Base-by-base conservation (phyloP, 2,888 invertebrate species). In the Drosophila prostipennis region DNA sequence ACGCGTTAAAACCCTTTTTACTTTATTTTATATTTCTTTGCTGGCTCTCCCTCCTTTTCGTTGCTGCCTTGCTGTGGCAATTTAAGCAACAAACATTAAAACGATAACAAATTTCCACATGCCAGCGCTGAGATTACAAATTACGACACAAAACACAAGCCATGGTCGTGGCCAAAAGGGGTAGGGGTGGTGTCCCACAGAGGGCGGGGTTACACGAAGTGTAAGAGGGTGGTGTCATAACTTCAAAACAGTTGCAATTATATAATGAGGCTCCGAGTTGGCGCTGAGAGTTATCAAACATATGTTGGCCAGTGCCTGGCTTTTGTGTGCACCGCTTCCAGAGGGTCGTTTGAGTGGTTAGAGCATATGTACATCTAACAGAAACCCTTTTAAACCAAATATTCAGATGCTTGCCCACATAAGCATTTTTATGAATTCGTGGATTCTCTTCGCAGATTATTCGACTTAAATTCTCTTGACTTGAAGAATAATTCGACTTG, bases 231-330 rank as follows among this genome's bases (percentile, higher is more conserved):
- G 61, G 54, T 43, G 52, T 46, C 54, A 77, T 55, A 83, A 83
- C 87, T 80, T 86, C 80, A 81, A 81, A 65, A 86, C 80, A 78
- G 84, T 74, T 74, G 78, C 81, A 81, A 81, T 81, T 81, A 81
- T 83, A 71, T 81, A 81, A 81, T 86, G 84, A 83, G 76, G 72
- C 78, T 37, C 37, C 49, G 45, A 58, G 43, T 74, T 45, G 72
- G 65, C 81, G 63, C 59, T 49, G 52, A 58, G 55, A 68, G 43
- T 55, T 60, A 67, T 39, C 67, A 67, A 67, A 40, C 52, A 36
- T 65, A 60, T 64, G 51, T 48, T 58, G 45, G 34, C 14, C 37
- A n/a, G n/a, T 54, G 40, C 46, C n/a, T 42, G 46, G 51, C 65
- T 19, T 67, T 36, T 67, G 53, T 65, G 65, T 43, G 49, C 60